Conservation (phyloP, 2,797 vertebrate genomes). For the Glyptemys insculpta region DNA sequence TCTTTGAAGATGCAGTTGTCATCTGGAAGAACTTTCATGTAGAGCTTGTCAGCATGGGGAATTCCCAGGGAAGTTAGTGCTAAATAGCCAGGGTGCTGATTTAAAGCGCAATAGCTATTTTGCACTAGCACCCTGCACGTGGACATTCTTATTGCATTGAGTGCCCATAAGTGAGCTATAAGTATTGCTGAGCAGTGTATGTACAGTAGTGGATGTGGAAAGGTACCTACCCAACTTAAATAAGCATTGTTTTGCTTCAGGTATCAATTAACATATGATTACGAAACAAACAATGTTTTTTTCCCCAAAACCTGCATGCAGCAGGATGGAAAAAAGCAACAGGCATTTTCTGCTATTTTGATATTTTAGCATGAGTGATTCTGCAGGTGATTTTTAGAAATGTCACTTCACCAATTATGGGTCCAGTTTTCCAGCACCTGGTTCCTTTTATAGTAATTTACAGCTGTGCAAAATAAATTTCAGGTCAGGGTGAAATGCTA, state of each 20-base stretch:
- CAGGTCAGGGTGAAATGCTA: background rate
- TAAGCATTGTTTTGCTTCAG: background rate
- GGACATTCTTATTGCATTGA: background rate
- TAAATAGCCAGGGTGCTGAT: background rate
- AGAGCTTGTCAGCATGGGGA: background rate
- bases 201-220: background rate
- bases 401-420: background rate
- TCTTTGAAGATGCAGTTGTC: background rate
- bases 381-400: background rate
- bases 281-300: background rate
- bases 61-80: background rate
- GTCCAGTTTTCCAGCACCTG: background rate
- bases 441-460: background rate
- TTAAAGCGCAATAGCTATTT: background rate
- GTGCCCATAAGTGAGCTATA: background rate
- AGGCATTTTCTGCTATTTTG: background rate
- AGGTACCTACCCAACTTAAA: rapidly evolving
- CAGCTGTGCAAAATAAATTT: background rate
- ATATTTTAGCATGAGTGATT: background rate
- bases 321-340: rapidly evolving
- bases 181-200: background rate
- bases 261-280: background rate
- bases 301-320: background rate
- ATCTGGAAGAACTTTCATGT: background rate
- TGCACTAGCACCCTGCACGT: background rate